Percentiles rank a stretch among this genome's conserved stretches.
Evolutionary conservation across 2,113 vertebrate genomes (phyloP).

Genomic region (Heterotis niloticus): DNA sequence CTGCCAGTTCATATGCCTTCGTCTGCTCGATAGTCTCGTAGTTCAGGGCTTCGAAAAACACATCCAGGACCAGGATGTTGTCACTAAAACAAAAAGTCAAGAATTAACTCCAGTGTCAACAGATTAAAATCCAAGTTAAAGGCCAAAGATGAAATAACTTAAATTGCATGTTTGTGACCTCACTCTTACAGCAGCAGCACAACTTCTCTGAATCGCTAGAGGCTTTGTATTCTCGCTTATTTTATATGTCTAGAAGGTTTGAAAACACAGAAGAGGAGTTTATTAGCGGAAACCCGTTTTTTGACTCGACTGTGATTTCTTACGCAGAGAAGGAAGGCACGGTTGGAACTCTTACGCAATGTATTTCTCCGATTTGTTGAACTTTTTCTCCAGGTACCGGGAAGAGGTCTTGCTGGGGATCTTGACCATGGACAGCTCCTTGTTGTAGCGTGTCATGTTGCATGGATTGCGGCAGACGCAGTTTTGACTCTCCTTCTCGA

Average conservation of each 20-base stretch:
- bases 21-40: constrained; percentile 98
- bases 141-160: no score
- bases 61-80: constrained; percentile 95
- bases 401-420: constrained; percentile 97
- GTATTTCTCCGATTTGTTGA: constrained; percentile 96
- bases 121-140: no score
- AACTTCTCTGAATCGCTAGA: no score
- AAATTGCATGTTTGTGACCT: no score
- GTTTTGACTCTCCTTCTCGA: constrained; percentile 83
- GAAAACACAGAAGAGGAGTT: not conserved
- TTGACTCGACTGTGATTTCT: not conserved
- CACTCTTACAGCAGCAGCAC: no score
- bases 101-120: no score
- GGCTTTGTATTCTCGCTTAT: no score
- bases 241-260: no score
- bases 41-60: constrained; percentile 98
- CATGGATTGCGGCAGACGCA: constrained; percentile 92
- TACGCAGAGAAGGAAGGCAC: not conserved
- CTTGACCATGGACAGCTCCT: constrained; percentile 98
- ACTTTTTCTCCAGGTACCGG: constrained; percentile 97
- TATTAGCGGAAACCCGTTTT: no score
- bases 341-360: constrained; percentile 77
- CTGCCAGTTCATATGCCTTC: constrained; percentile 96
- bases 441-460: constrained; percentile 97
- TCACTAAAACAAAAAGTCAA: constrained; percentile 69